Percentiles rank a stretch among this genome's conserved stretches.
Evolutionary conservation across 2,797 vertebrate genomes (phyloP).

Genomic region (Anisognathus igniventris): DNA sequence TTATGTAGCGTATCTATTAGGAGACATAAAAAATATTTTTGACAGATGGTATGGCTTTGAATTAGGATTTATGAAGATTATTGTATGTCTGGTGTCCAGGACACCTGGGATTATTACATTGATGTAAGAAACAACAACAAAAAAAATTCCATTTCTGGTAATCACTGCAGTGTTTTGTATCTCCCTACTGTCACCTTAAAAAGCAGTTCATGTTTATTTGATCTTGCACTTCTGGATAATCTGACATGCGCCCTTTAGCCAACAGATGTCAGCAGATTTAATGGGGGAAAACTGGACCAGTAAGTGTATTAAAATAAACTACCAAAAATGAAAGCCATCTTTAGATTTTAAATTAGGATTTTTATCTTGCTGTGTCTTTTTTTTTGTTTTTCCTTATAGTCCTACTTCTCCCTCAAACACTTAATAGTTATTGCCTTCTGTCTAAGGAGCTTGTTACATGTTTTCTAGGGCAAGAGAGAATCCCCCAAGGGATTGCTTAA

Average conservation of each 20-base stretch:
- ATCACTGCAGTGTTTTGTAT: constrained; percentile 46
- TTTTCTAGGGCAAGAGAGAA: constrained; percentile 40
- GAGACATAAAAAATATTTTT: constrained; percentile 61
- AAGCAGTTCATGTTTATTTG: constrained; percentile 39
- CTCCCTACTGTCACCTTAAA: constrained; percentile 47
- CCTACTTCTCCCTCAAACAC: background rate
- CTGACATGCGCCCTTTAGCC: background rate
- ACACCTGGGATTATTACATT: constrained; percentile 61
- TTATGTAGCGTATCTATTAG: constrained; percentile 52
- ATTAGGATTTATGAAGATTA: constrained; percentile 74
- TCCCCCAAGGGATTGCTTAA: constrained; percentile 39
- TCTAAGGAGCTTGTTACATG: background rate
- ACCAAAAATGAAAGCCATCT: background rate
- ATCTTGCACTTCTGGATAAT: constrained; percentile 33
- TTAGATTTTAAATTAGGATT: background rate
- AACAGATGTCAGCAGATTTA: constrained; percentile 43
- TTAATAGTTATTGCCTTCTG: background rate
- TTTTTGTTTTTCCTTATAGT: background rate
- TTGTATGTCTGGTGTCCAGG: constrained; percentile 53
- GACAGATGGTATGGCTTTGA: constrained; percentile 70
- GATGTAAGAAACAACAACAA: constrained; percentile 52
- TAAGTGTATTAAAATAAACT: constrained; percentile 26
- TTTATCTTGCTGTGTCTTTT: background rate
- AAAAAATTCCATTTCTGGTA: constrained; percentile 23
- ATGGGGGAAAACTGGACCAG: constrained; percentile 14